Conservation (phyloP, 2,888 invertebrate species). For the Megaustenia siamemsis region DNA sequence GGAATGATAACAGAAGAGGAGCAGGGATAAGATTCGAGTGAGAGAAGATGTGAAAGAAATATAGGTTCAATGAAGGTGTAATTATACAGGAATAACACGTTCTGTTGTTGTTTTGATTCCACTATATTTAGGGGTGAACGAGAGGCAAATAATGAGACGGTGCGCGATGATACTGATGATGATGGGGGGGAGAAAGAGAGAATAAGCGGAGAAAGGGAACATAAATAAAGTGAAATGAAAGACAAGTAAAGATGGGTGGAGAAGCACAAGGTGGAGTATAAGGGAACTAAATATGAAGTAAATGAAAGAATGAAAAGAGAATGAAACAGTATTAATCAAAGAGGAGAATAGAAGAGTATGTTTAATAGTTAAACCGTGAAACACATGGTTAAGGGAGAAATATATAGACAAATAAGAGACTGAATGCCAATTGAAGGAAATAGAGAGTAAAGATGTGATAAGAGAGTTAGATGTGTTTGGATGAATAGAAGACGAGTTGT, state of each 20-base stretch:
- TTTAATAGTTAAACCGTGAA: no score
- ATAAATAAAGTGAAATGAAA: no score
- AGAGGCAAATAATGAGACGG: background rate
- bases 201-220: no score
- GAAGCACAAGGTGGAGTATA: background rate
- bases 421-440: background rate
- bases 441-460: constrained; percentile 6
- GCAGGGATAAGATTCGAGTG: background rate
- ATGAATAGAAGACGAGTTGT: background rate
- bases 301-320: constrained; percentile 5
- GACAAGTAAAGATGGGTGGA: no score
- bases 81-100: background rate
- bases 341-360: no score
- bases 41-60: background rate
- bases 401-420: background rate
- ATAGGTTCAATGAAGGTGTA: background rate
- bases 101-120: background rate
- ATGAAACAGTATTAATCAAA: constrained; percentile 4
- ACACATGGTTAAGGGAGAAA: constrained; percentile 38
- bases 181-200: no score
- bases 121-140: no score
- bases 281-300: no score
- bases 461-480: background rate
- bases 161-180: background rate
- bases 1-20: background rate